Base-by-base conservation (phyloP, 2,888 invertebrate genomes). In the Machimus atricapillus region DNA sequence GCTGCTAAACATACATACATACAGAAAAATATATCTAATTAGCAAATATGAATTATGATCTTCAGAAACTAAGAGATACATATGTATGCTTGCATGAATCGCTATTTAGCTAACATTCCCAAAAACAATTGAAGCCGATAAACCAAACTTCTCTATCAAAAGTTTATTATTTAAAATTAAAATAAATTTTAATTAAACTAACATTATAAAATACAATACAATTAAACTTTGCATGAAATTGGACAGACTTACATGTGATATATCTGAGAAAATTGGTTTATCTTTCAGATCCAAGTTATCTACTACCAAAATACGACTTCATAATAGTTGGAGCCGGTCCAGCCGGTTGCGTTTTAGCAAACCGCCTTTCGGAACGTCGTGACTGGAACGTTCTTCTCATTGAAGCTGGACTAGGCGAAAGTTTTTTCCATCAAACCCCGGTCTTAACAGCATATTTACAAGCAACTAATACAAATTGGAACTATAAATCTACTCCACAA, bases 311-410 rank as follows among this genome's bases (percentile, higher is more conserved):
- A 43, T 97, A 97, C 90, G 97, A 97, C 91, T 97, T 97, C 90
- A 96, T 97, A 88, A 93, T 97, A 76, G 95, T 97, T 14, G 97
- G 97, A 5, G 96, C 95, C 1, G 97, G 97, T 40, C 97, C 97
- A 6, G 97, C 97, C 90, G 97, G 97, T 76, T 91, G 92, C 88
- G 92, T 92, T 2, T 87, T 93, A 40, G 93, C 93, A 2, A 92
- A 92, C 87, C 91, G 93, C 1, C 90, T 93, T 77, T 90, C 92
- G 0, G 93, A 93, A 90, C 91, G 92, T 88, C 91, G 91, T 66
- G 89, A 92, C 4, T 93, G 93, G 93, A 92, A 91, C 4, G 93
- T 94, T 1, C 91, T 94, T 27, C 90, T 94, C 1, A 90, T 94
- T 9, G 94, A 94, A 89, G 94, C 94, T 0, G 94, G 94, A 0